A percentile compares a stretch with the other conserved stretches of the same genome.
These are phyloP conservation scores for Nothobranchius kuhntae DNA, from an alignment of 2,113 vertebrate genomes.

Conservation along the genomic window DNA sequence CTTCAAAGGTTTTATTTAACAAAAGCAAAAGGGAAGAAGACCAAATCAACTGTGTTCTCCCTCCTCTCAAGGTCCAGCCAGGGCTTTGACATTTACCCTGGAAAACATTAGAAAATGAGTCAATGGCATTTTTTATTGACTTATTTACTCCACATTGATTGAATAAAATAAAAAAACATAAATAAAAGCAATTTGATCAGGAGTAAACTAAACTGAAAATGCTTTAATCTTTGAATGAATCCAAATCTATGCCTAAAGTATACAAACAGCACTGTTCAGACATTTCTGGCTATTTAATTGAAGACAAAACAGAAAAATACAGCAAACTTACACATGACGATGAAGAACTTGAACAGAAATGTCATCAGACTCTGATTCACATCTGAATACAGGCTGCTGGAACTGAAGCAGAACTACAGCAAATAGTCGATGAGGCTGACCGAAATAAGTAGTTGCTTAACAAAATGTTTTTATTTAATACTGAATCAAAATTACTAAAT, in stretches of 20 bases:
- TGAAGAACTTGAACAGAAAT: background rate
- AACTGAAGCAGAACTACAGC: too few relatives aligned
- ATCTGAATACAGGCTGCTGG: too few relatives aligned
- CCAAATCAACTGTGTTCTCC: background rate
- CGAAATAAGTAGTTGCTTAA: too few relatives aligned
- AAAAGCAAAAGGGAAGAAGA: background rate
- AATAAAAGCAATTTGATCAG: background rate
- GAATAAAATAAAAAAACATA: background rate
- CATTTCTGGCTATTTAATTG: background rate
- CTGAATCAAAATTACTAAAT: too few relatives aligned
- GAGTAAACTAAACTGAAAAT: background rate
- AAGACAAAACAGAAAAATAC: background rate
- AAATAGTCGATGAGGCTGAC: too few relatives aligned
- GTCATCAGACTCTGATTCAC: background rate
- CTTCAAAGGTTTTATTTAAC: background rate
- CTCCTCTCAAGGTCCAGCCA: background rate
- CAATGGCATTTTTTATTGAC: background rate
- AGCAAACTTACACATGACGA: slow-evolving; percentile 16
- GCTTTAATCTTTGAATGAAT: background rate
- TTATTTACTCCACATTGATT: too few relatives aligned
- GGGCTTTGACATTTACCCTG: background rate
- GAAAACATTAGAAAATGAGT: slow-evolving; percentile 1
- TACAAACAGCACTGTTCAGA: background rate
- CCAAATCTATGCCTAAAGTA: background rate
- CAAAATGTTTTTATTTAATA: too few relatives aligned